Conservation (phyloP, 2,888 invertebrate genomes). For the Dolichomitus sp. region DNA sequence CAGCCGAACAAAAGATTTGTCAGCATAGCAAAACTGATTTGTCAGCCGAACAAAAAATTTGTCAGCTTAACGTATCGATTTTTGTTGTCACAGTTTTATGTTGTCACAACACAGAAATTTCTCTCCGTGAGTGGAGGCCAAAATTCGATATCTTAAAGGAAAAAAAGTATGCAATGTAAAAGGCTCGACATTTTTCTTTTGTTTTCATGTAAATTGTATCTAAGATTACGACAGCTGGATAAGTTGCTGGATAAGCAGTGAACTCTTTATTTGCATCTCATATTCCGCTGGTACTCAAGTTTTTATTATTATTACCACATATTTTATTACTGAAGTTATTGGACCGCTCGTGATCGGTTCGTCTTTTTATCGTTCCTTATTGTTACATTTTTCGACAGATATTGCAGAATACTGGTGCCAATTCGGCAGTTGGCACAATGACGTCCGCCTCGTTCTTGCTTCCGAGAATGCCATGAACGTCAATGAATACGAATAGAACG, state of each 20-base stretch:
- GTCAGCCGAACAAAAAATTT: no score
- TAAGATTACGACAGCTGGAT: neutral
- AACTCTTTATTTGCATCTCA: constrained; percentile 8
- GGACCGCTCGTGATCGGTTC: constrained; percentile 8
- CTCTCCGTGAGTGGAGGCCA: neutral
- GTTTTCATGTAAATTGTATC: no score
- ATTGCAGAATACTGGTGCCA: neutral
- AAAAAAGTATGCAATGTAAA: neutral
- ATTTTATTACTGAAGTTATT: constrained; percentile 19
- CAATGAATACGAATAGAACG: constrained; percentile 40
- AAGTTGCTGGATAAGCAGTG: neutral
- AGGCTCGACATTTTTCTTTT: no score
- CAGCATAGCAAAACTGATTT: no score
- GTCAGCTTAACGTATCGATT: no score
- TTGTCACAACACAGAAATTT: no score
- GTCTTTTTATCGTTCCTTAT: constrained; percentile 30
- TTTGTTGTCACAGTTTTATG: no score
- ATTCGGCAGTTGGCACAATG: constrained; percentile 37
- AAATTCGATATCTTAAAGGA: neutral
- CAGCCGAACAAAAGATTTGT: no score
- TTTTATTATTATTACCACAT: constrained; percentile 3
- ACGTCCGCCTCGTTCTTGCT: neutral
- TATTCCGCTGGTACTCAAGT: neutral
- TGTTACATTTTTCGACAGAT: constrained; percentile 20
- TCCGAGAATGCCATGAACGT: constrained; percentile 34